phyloP scores from a whole-genome alignment of 2,113 vertebrate species.

The Micromys minutus region DNA sequence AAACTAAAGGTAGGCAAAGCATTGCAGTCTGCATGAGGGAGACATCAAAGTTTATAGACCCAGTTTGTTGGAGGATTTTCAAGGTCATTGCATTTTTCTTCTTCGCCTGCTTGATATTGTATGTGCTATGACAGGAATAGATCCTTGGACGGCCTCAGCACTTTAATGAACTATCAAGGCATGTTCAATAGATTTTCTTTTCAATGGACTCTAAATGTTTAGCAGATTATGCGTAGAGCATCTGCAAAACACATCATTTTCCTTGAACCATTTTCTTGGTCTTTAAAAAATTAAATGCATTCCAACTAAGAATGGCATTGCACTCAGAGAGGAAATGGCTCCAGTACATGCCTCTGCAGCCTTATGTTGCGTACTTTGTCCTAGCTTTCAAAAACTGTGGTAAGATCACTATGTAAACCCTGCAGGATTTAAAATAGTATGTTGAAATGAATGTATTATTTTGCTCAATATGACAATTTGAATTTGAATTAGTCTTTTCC shows the following conservation, averaged over 20 bases:
- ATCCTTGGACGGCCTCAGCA: conserved; percentile 43
- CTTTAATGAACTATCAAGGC: conserved; percentile 79
- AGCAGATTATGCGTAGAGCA: conserved; percentile 57
- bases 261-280: not conserved
- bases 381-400: not conserved
- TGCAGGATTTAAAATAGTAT: not conserved
- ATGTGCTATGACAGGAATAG: conserved; percentile 76
- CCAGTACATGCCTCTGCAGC: not conserved
- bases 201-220: conserved; percentile 66
- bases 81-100: conserved; percentile 83
- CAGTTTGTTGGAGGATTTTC: conserved; percentile 83
- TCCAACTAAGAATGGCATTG: conserved; percentile 11
- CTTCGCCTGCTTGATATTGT: conserved; percentile 74
- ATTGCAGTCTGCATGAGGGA: conserved; percentile 70
- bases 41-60: conserved; percentile 82
- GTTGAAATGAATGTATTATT: not conserved
- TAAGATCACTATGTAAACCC: not conserved
- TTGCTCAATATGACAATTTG: not conserved
- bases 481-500: not conserved
- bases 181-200: conserved; percentile 73
- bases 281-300: conserved; percentile 18
- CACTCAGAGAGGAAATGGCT: not conserved
- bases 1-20: conserved; percentile 38
- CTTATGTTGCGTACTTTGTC: not conserved
- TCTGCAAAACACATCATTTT: conserved; percentile 50